These are phyloP conservation scores for Sylvicola cinctus DNA, from an alignment of 2,888 invertebrate species.

Conservation along the genomic window DNA sequence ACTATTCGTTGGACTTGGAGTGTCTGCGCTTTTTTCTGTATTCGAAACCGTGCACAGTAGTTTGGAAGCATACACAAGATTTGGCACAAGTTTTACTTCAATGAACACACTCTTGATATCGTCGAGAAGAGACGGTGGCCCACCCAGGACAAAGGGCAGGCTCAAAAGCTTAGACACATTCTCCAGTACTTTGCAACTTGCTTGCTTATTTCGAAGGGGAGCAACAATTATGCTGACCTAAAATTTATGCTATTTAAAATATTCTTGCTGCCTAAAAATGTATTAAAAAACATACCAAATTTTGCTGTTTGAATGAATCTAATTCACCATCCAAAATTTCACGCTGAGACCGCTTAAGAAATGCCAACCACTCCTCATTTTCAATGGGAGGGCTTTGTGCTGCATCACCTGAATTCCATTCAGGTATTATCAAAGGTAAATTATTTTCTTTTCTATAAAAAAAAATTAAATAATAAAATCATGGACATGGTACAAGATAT, in stretches of 20 bases:
- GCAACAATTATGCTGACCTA: slow-evolving; percentile 37
- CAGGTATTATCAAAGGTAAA: slow-evolving; percentile 20
- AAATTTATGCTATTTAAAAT: slow-evolving; percentile 11
- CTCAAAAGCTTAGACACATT: slow-evolving; percentile 41
- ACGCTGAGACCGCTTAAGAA: slow-evolving; percentile 57
- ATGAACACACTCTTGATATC: slow-evolving; percentile 39
- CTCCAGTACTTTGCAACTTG: slow-evolving; percentile 37
- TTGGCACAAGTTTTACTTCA: slow-evolving; percentile 62
- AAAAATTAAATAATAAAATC: too few species aligned
- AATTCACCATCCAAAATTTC: slow-evolving; percentile 66
- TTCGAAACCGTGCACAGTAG: slow-evolving; percentile 30
- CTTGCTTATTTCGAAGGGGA: slow-evolving; percentile 39
- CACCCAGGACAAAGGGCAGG: slow-evolving; percentile 37
- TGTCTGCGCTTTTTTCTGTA: not conserved
- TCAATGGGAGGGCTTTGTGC: slow-evolving; percentile 47
- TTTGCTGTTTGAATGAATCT: slow-evolving; percentile 48
- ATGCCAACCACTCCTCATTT: slow-evolving; percentile 73
- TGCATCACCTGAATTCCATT: slow-evolving; percentile 27
- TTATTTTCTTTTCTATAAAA: slow-evolving; percentile 13
- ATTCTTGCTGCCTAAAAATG: not conserved
- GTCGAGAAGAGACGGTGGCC: slow-evolving; percentile 22
- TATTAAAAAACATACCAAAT: slow-evolving; percentile 29
- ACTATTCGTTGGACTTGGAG: slow-evolving; percentile 16
- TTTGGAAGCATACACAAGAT: slow-evolving; percentile 59
- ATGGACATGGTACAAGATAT: too few species aligned